Evolutionary conservation across 2,113 vertebrate genomes (phyloP).

Genomic region (Limanda limanda): DNA sequence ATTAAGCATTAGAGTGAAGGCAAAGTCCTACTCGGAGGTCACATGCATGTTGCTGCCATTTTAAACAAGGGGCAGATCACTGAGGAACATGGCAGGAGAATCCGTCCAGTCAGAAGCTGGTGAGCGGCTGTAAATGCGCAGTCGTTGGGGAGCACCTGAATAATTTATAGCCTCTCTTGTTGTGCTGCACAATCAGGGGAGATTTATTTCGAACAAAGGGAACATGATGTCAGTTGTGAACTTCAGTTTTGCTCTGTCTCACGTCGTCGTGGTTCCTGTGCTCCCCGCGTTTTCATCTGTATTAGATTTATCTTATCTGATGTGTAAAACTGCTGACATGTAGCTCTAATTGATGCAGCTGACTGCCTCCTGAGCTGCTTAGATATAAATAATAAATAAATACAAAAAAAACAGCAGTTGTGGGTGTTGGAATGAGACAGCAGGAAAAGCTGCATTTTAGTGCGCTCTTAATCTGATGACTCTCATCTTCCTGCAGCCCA

Average conservation of each 20-base stretch:
- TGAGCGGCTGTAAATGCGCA: slow-evolving; percentile 66
- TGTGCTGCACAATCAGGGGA: slow-evolving; percentile 65
- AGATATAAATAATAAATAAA: slow-evolving; percentile 1
- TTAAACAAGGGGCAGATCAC: slow-evolving; percentile 60
- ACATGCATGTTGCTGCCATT: slow-evolving; percentile 70
- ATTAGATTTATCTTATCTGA: slow-evolving; percentile 42
- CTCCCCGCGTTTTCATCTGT: slow-evolving; percentile 23
- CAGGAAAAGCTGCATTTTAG: slow-evolving; percentile 15
- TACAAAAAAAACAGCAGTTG: neutral
- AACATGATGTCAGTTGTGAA: slow-evolving; percentile 52
- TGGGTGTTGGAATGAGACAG: slow-evolving; percentile 31
- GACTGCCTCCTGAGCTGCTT: slow-evolving; percentile 7
- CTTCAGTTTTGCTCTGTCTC: slow-evolving; percentile 41
- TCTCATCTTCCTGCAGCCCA: slow-evolving; percentile 39
- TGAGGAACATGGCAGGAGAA: slow-evolving; percentile 53
- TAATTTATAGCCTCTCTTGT: slow-evolving; percentile 74
- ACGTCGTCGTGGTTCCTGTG: slow-evolving; percentile 26
- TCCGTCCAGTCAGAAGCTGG: slow-evolving; percentile 59
- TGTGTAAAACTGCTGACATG: slow-evolving; percentile 45
- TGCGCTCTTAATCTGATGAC: slow-evolving; percentile 23
- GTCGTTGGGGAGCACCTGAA: slow-evolving; percentile 68
- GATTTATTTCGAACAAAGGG: slow-evolving; percentile 68
- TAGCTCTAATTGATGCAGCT: slow-evolving; percentile 36
- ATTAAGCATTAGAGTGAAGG: slow-evolving; percentile 68
- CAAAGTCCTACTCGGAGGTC: slow-evolving; percentile 67